phyloP scores from a whole-genome alignment of 2,797 vertebrate species.

The Enteromius viviparus region DNA sequence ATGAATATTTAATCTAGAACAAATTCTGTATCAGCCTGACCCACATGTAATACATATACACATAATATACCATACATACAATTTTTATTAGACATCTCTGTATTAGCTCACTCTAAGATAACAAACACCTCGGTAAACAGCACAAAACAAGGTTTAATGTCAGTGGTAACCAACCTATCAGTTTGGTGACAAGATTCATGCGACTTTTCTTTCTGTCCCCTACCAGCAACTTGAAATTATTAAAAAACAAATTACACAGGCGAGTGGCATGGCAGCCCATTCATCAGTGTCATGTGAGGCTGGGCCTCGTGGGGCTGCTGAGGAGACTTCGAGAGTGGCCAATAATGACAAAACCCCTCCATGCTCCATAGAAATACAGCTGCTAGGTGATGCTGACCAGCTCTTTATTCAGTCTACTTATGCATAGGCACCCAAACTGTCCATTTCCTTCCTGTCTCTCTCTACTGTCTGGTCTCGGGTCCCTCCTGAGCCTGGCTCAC shows the following conservation, averaged over 20 bases:
- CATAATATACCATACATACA: background rate
- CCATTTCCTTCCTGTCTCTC: background rate
- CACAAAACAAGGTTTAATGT: background rate
- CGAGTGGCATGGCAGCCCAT: conserved; percentile 73
- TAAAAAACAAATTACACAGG: conserved; percentile 76
- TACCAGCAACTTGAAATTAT: conserved; percentile 72
- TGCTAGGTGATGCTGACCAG: conserved; percentile 20
- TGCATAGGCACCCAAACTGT: conserved; percentile 20
- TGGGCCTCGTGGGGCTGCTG: conserved; percentile 49
- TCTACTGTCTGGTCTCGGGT: background rate
- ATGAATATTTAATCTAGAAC: background rate
- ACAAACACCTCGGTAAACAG: conserved; percentile 40
- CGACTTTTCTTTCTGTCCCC: conserved; percentile 32
- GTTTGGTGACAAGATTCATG: conserved; percentile 21
- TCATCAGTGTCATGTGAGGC: conserved; percentile 72
- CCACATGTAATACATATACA: background rate
- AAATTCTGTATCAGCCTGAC: background rate
- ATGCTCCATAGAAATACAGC: conserved; percentile 14
- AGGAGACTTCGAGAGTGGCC: background rate
- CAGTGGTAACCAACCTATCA: conserved; percentile 7
- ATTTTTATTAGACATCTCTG: conserved; percentile 55
- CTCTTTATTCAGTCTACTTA: background rate
- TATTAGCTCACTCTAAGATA: conserved; percentile 43
- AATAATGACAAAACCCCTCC: conserved; percentile 33
- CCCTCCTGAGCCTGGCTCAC: conserved; percentile 11